Evolutionary conservation across 1,140 invertebrate genomes (phyloP), one percentile per base, ranked within the genome.

Genomic region (Zaprionus lachaisei): DNA sequence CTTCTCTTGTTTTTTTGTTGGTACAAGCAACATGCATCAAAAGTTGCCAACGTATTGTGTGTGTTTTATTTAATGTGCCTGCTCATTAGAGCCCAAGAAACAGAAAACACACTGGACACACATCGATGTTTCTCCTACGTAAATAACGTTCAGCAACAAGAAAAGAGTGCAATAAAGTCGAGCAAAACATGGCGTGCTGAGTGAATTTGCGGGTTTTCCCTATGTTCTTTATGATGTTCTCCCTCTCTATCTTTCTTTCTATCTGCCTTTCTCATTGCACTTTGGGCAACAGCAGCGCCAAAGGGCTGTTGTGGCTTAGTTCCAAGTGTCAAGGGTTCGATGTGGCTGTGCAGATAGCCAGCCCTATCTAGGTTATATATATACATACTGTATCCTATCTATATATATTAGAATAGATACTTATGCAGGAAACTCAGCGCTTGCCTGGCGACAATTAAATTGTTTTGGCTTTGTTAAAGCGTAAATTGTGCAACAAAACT

Each of bases 401-500:
- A 61, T 49, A 38, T 20, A 20, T 17, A 47, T 9, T 34, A 11
- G 31, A 34, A 34, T 47, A 47, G 41, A 47, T 47, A 47, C 41
- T 47, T 47, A 17, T 47, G 41, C 41, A 6, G 41, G 41, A 47
- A 44, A 47, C 41, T 47, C 41, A 51, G 47, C 47, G 41, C 41
- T 47, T 47, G 41, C n/a, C 41, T 51, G 17, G 81, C 83, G 85
- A 89, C 84, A 89, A 89, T 89, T 89, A 89, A 89, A 89, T 90
- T 89, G 81, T 89, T 89, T 89, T 89, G 85, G 84, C 84, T 89
- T 90, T 89, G 85, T 89, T 89, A 81, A 72, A 90, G 85, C 77
- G 81, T 79, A 89, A 89, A 89, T 89, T 89, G 83, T 89, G 85
- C 84, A 89, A 90, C 83, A 87, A 87, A 87, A 87, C 78, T 90